A percentile compares a stretch with the other conserved stretches of the same genome.
phyloP scores from a whole-genome alignment of 37 sponge, comb jelly and placozoan species.

The Cliona cf. orientalis region DNA sequence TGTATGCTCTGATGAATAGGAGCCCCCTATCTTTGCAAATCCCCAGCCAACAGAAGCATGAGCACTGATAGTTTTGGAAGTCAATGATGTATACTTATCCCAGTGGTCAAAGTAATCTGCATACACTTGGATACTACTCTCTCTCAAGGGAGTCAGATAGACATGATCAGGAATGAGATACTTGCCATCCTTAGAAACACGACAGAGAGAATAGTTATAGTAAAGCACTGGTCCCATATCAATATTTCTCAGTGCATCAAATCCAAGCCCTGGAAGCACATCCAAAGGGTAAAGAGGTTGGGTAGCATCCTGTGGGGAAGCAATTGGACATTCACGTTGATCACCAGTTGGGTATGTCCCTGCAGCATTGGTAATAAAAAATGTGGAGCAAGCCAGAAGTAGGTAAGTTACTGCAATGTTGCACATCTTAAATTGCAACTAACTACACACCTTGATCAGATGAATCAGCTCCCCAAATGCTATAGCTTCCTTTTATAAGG shows the following conservation, averaged over 20 bases:
- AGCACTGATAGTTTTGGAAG: slow-evolving; percentile 42
- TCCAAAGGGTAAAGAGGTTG: slow-evolving; percentile 15
- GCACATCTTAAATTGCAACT: no score
- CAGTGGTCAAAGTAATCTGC: slow-evolving; percentile 41
- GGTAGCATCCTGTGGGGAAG: neutral
- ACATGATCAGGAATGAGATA: slow-evolving; percentile 64
- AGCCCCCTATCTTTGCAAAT: slow-evolving; percentile 38
- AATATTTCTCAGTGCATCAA: slow-evolving; percentile 63
- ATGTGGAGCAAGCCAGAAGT: no score
- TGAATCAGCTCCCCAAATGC: no score
- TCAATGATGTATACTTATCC: slow-evolving; percentile 46
- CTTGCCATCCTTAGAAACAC: slow-evolving; percentile 48
- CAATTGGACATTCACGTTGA: neutral
- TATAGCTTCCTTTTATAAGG: no score
- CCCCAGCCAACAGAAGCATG: neutral
- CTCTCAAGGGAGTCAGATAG: slow-evolving; percentile 29
- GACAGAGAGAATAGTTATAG: slow-evolving; percentile 65
- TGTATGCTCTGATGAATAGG: slow-evolving; percentile 48
- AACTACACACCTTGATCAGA: no score
- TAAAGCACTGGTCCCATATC: slow-evolving; percentile 58
- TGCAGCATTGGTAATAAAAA: slow-evolving; percentile 1
- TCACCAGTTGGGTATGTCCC: neutral
- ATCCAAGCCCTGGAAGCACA: slow-evolving; percentile 71
- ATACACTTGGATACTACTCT: slow-evolving; percentile 42
- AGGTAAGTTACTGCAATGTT: no score